Percentiles rank a stretch among this genome's conserved stretches.
These are phyloP conservation scores for Lomographa bimaculata DNA, from an alignment of 2,888 invertebrate genomes.

Conservation along the genomic window DNA sequence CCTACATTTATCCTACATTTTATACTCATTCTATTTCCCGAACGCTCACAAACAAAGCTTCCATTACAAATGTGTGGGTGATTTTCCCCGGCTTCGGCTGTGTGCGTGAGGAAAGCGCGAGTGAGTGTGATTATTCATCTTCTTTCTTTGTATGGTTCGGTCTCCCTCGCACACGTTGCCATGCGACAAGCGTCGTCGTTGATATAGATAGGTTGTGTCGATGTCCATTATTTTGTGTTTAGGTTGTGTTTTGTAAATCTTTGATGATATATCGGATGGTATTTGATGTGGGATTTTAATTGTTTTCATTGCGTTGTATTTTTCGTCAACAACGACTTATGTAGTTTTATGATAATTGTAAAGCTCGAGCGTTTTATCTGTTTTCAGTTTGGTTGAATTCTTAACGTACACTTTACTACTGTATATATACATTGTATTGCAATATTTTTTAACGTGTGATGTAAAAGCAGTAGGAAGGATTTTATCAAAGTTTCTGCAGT, in stretches of 20 bases:
- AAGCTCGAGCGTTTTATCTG: no score
- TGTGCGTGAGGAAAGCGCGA: conserved; percentile 37
- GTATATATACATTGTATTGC: no score
- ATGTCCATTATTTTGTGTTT: conserved; percentile 64
- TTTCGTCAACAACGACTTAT: no score
- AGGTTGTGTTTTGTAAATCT: conserved; percentile 34
- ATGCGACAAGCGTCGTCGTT: conserved; percentile 24
- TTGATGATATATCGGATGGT: conserved; percentile 25
- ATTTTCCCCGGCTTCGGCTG: conserved; percentile 36
- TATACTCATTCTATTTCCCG: conserved; percentile 40
- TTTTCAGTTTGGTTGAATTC: no score
- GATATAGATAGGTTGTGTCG: conserved; percentile 51
- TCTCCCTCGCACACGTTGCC: conserved; percentile 38
- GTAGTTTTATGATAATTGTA: no score
- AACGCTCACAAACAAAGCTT: conserved; percentile 35
- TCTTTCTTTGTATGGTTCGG: conserved; percentile 39
- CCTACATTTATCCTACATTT: conserved; percentile 29
- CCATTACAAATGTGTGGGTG: conserved; percentile 32
- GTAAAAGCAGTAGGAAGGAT: no score
- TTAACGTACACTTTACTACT: no score
- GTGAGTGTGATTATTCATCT: conserved; percentile 32
- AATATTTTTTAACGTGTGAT: no score
- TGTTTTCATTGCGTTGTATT: conserved; percentile 19
- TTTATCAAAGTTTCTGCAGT: no score
- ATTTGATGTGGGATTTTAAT: conserved; percentile 26